Conservation (phyloP, 1,140 invertebrate genomes). For the Chymomyza costata region DNA sequence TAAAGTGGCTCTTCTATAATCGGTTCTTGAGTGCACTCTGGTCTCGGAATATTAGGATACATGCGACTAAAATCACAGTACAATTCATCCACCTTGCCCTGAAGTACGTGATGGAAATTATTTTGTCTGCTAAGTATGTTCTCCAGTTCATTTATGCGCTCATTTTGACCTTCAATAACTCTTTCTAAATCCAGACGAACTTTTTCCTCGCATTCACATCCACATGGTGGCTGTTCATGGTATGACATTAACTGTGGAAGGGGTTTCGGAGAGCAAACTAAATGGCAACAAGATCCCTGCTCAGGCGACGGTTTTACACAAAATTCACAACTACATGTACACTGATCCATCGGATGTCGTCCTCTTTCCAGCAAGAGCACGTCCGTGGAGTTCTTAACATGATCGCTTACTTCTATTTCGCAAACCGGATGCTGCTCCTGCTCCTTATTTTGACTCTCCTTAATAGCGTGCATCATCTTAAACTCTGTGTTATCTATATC, state of each 20-base stretch:
- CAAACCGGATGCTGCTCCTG: conserved; percentile 4
- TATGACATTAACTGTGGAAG: conserved; percentile 7
- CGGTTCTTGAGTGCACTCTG: too few relatives aligned
- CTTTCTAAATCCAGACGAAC: conserved; percentile 15
- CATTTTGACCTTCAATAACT: conserved; percentile 35
- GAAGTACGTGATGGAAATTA: conserved; percentile 21
- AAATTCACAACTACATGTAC: conserved; percentile 30
- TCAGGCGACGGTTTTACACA: conserved; percentile 15
- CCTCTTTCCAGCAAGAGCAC: conserved; percentile 40
- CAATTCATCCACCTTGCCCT: conserved; percentile 40
- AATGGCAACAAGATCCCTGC: conserved; percentile 1
- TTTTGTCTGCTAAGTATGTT: conserved; percentile 32
- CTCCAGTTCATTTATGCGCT: conserved; percentile 40
- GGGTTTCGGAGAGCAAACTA: neutral
- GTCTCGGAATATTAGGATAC: neutral
- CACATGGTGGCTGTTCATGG: conserved; percentile 23
- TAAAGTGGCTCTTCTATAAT: too few relatives aligned
- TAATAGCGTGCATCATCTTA: conserved; percentile 23
- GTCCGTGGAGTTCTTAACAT: conserved; percentile 48
- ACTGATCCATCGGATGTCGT: conserved; percentile 16
- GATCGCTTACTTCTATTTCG: neutral
- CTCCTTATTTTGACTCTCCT: conserved; percentile 18
- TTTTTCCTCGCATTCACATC: conserved; percentile 26
- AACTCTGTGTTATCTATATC: conserved; percentile 44
- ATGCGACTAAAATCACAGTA: conserved; percentile 38